Percentiles rank a stretch among this genome's conserved stretches.
Conservation (phyloP, 2,113 vertebrate species). For the Oxygymnocypris stewartii region DNA sequence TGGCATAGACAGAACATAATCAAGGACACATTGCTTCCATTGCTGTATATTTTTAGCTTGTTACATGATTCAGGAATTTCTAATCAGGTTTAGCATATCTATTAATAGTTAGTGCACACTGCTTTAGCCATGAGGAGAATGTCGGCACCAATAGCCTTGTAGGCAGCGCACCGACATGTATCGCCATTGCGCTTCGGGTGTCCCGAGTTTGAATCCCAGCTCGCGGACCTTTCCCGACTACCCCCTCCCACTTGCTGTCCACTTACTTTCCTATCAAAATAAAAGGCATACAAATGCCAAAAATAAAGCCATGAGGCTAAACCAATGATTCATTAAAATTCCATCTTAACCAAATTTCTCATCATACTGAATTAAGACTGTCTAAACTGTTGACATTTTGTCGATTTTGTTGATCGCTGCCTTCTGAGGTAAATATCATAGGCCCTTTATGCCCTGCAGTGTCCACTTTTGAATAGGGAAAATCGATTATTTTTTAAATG, state of each 20-base stretch:
- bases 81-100: neutral
- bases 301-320: neutral
- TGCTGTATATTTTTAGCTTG: neutral
- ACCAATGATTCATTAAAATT: neutral
- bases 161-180: too few species aligned
- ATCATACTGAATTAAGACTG: slow-evolving; percentile 3
- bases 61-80: neutral
- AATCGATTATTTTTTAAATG: too few species aligned
- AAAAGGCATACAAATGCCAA: too few species aligned
- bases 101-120: neutral
- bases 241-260: too few species aligned
- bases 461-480: too few species aligned
- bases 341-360: neutral
- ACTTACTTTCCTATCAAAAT: too few species aligned
- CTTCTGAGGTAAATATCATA: neutral
- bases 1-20: neutral
- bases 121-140: neutral
- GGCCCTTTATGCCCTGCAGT: neutral
- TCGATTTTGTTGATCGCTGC: neutral
- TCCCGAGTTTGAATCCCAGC: too few species aligned
- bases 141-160: too few species aligned
- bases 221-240: too few species aligned
- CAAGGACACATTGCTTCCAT: neutral
- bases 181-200: too few species aligned
- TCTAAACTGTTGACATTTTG: neutral